Evolutionary conservation across 1,140 invertebrate species (phyloP), one percentile per base, ranked within the genome.

Genomic region (Musca vetustissima): DNA sequence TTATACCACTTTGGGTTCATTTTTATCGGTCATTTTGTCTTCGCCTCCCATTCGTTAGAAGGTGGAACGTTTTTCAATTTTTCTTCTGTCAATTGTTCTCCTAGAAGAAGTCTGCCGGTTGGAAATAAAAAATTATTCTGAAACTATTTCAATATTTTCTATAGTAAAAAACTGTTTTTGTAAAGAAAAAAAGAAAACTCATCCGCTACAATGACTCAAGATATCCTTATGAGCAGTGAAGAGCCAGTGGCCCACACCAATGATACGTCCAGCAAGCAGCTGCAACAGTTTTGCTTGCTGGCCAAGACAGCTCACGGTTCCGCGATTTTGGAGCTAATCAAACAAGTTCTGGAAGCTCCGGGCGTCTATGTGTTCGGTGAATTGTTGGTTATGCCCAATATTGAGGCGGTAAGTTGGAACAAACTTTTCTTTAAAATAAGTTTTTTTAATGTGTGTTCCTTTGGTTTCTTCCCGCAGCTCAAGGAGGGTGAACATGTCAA

Each of bases 351-450:
- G 24, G 95, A 97, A 83, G 91, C 95, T 4, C 94, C 94, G 17
- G 93, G 93, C 22, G 92, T 98, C 32, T 93, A 97, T 84, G 95
- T 98, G 4, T 98, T 98, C 82, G 95, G 94, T 1, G 97, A 98
- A 86, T 84, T 98, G 4, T 83, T 98, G 21, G 93, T 96, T 74
- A 93, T 96, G 89, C 93, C 93, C 14, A 95, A 93, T 79, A 92
- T 98, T 17, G 88, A 90, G 83, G 95, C 96, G 86, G 92, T 94
- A 61, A 14, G 15, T 50, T 24, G n/a, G n/a, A n/a, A 4, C 0
- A 14, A 49, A 22, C 0, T 21, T 7, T 52, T 28, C 14, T n/a
- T n/a, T n/a, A n/a, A n/a, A n/a, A 0, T 7, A 22, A 43, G 21
- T 43, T n/a, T 28, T 19, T 21, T 17, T 13, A 52, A 52, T 19